These are phyloP conservation scores for Heliconius nattereri DNA, from an alignment of 1,140 invertebrate species.

Conservation along the genomic window DNA sequence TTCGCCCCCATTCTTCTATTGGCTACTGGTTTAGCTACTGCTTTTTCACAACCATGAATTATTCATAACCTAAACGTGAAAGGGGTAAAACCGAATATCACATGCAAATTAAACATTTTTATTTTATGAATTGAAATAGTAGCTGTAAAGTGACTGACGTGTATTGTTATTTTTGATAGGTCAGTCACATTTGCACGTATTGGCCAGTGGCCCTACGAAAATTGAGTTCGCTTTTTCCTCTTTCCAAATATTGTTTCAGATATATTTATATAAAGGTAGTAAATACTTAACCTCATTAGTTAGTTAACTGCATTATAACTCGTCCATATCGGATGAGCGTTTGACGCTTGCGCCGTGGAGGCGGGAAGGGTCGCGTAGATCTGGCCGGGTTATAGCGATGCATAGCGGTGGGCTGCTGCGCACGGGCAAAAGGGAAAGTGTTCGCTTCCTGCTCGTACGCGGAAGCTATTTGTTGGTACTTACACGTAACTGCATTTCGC, in stretches of 20 bases:
- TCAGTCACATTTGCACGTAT: slow-evolving; percentile 43
- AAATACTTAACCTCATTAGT: slow-evolving; percentile 75
- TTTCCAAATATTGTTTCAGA: slow-evolving; percentile 21
- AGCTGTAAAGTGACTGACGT: slow-evolving; percentile 34
- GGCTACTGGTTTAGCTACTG: no score
- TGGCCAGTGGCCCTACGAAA: slow-evolving; percentile 22
- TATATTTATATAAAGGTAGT: slow-evolving; percentile 64
- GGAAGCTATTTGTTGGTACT: slow-evolving; percentile 68
- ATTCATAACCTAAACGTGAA: slow-evolving; percentile 41
- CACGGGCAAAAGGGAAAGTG: slow-evolving; percentile 79
- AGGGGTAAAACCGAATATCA: slow-evolving; percentile 52
- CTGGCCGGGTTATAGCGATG: slow-evolving; percentile 65
- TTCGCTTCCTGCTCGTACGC: slow-evolving; percentile 74
- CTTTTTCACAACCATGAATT: slow-evolving; percentile 36
- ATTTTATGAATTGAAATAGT: slow-evolving; percentile 41
- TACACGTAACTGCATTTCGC: slow-evolving; percentile 67
- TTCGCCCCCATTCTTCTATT: slow-evolving; percentile 49
- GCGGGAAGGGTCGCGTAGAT: slow-evolving; percentile 39
- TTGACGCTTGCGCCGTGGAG: slow-evolving; percentile 22
- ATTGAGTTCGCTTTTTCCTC: slow-evolving; percentile 31
- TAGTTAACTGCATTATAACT: slow-evolving; percentile 72
- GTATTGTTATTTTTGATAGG: slow-evolving; percentile 44
- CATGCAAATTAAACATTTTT: slow-evolving; percentile 45
- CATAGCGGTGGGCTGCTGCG: slow-evolving; percentile 74
- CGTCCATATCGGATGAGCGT: slow-evolving; percentile 42